Base-by-base conservation (phyloP, 2,888 invertebrate species). In the Drosophila sordidula region DNA sequence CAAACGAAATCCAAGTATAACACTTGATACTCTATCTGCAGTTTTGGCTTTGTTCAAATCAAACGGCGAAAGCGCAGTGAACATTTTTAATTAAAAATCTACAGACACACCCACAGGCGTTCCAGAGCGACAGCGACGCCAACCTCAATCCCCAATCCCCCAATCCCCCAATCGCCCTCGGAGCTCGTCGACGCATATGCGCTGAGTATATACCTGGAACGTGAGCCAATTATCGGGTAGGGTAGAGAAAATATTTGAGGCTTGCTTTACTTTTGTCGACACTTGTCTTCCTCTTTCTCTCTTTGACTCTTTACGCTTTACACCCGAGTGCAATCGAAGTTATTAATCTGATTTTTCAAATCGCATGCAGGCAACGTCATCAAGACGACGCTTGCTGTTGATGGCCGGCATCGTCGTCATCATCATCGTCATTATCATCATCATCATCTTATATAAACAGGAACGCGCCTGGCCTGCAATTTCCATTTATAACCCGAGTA, bases 281-380 rank as follows among this genome's bases (percentile, higher is more conserved):
- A 65, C 64, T 52, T 38, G 29, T 49, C 22, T 49, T 42, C 34
- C 44, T 58, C n/a, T 8, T 12, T 5, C 22, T 45, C 44, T 29
- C 25, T 38, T 3, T 34, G 4, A 9, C 22, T 42, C 32, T 45
- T 16, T 25, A 39, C 36, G 44, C 51, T 42, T 39, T 63, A n/a
- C 42, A 29, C 52, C 22, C 16, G 61, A 64, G 49, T 75, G 71
- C 86, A 82, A 82, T 84, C 80, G 83, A 70, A 76, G 75, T 85
- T 89, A 86, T 88, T 85, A 85, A 85, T 89, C 85, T 82, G 83
- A 80, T 89, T 82, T 85, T 72, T 75, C 63, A 74, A 85, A 89
- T 88, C 87, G 55, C 67, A 61, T 76, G 86, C 71, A 69, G 71
- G 86, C 86, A 85, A 70, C 78, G 87, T 80, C 89, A 89, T 83